Conservation (phyloP, 2,797 vertebrate species). For the Myoxocephalus aenaeus region DNA sequence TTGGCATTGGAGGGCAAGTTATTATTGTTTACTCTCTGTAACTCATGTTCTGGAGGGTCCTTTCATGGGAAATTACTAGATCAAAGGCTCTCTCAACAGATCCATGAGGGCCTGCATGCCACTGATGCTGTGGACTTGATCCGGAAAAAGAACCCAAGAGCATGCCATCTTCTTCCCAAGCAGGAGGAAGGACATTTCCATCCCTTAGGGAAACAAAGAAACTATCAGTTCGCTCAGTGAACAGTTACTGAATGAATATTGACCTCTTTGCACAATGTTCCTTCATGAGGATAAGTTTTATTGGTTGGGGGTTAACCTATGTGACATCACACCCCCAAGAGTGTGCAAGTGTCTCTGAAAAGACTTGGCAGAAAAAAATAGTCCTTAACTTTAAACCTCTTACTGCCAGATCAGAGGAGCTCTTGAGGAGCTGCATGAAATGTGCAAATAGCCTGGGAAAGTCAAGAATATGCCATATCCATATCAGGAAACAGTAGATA, state of each 20-base stretch:
- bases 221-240: not conserved
- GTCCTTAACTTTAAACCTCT: not conserved
- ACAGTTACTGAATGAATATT: not conserved
- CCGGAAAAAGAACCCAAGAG: no score
- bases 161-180: no score
- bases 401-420: not conserved
- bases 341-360: not conserved
- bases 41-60: no score
- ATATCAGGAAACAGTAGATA: conserved; percentile 4
- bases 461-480: not conserved
- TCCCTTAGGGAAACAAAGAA: not conserved
- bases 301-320: not conserved
- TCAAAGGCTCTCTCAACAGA: not conserved
- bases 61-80: not conserved
- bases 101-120: not conserved
- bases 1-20: no score
- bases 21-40: no score
- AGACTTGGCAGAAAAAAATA: not conserved
- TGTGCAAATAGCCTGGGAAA: not conserved
- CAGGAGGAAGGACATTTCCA: no score
- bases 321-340: not conserved
- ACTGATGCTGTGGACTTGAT: not conserved
- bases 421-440: not conserved
- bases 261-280: not conserved
- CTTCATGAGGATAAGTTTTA: not conserved